Evolutionary conservation across 2,797 vertebrate genomes (phyloP), one percentile per base, ranked within the genome.

Genomic region (Gymnodraco acuticeps): DNA sequence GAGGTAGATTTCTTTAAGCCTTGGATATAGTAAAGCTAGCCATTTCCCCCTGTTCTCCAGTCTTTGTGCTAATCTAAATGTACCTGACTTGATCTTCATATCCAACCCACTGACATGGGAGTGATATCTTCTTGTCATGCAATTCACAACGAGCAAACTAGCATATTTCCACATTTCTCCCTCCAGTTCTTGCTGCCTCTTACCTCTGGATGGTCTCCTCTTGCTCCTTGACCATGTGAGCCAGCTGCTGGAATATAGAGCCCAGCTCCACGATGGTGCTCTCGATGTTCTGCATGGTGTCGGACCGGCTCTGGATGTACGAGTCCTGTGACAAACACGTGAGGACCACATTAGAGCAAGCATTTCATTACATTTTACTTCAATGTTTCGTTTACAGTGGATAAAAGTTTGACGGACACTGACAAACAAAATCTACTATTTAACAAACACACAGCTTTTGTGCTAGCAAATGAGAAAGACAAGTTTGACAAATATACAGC

Each of bases 281-380:
- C 83, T 98, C 97, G 0, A 98, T 98, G 89, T 98, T 98, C 90
- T 98, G 97, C 97, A 98, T 97, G 60, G 97, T 97, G 85, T 98
- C 96, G 3, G 97, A 94, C 11, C 97, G 95, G 88, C 96, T 98
- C 94, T 98, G 97, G 86, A 98, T 98, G 83, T 98, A 98, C 0
- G 96, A 96, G 87, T 98, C 97, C 97, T 98, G 79, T 1, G 43
- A 59, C 41, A 2, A 50, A 80, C 3, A 43, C 2, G 8, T 9
- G 33, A 14, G 2, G 20, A 38, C 4, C 16, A 46, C 1, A 11
- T 43, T 9, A 43, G 7, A 15, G 20, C 10, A 43, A 7, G 15
- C 3, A 53, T 62, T 9, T 17, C 0, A 17, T 42, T 63, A 50
- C 8, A n/a, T 3, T 53, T 11, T 5, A 19, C 16, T 58, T 27